phyloP scores from a whole-genome alignment of 2,113 vertebrate genomes.

The Paracyprichromis sp. region DNA sequence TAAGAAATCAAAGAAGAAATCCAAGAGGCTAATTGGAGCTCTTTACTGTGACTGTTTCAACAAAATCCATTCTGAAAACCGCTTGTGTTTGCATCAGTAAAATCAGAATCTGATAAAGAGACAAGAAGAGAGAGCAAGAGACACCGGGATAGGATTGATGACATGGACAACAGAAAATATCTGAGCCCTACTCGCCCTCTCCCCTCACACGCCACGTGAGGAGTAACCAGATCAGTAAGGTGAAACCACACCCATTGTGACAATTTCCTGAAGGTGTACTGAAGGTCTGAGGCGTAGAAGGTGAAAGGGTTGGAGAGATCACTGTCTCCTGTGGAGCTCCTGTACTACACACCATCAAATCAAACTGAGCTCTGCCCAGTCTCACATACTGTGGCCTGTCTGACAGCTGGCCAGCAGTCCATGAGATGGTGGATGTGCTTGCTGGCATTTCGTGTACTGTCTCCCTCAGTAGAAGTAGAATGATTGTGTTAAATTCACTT shows the following conservation, averaged over 20 bases:
- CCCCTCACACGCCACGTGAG: neutral
- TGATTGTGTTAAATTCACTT: neutral
- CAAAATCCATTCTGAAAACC: neutral
- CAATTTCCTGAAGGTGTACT: neutral
- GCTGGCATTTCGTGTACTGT: neutral
- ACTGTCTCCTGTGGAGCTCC: neutral
- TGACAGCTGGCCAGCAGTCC: neutral
- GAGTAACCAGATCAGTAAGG: neutral
- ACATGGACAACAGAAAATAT: neutral
- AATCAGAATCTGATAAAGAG: neutral
- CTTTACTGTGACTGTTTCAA: neutral
- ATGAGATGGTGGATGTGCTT: neutral
- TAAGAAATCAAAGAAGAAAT: neutral
- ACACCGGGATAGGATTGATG: neutral
- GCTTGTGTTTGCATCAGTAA: neutral
- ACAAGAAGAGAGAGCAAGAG: neutral
- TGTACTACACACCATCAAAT: neutral
- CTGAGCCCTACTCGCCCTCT: neutral
- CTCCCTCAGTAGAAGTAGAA: neutral
- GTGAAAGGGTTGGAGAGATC: neutral
- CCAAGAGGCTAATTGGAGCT: neutral
- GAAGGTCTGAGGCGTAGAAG: neutral
- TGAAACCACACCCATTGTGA: neutral
- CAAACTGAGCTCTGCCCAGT: neutral
- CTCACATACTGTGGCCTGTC: neutral